phyloP scores from a whole-genome alignment of 2,113 vertebrate species.

The Dicaeum eximium region DNA sequence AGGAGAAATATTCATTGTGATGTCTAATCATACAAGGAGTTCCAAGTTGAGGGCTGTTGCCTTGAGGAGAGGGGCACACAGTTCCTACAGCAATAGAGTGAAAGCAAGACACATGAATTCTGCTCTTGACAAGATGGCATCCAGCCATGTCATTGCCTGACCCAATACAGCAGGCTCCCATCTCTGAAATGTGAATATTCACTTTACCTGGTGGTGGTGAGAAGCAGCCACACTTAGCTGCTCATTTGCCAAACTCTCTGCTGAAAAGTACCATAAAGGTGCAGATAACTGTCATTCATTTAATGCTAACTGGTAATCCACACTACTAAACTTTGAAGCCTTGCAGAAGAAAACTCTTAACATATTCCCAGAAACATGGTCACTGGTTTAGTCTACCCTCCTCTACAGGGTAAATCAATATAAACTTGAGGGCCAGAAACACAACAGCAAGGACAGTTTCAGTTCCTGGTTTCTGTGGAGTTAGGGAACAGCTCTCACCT shows the following conservation, averaged over 20 bases:
- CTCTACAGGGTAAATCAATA: not conserved
- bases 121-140: not conserved
- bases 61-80: not conserved
- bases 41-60: not conserved
- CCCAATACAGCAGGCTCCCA: not conserved
- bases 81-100: not conserved
- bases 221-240: not conserved
- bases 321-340: not conserved
- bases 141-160: not conserved
- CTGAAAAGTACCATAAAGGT: not conserved
- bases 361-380: not conserved
- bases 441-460: not conserved
- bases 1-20: not conserved
- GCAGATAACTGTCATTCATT: not conserved
- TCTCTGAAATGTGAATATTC: not conserved
- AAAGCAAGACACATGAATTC: not conserved
- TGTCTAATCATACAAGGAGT: not conserved
- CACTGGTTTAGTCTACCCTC: not conserved
- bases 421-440: not conserved
- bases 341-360: not conserved
- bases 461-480: not conserved
- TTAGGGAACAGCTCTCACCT: not conserved
- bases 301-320: not conserved
- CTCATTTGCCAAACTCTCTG: not conserved
- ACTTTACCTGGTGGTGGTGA: not conserved